Conservation (phyloP, 2,797 vertebrate species). For the Manis pentadactyla region DNA sequence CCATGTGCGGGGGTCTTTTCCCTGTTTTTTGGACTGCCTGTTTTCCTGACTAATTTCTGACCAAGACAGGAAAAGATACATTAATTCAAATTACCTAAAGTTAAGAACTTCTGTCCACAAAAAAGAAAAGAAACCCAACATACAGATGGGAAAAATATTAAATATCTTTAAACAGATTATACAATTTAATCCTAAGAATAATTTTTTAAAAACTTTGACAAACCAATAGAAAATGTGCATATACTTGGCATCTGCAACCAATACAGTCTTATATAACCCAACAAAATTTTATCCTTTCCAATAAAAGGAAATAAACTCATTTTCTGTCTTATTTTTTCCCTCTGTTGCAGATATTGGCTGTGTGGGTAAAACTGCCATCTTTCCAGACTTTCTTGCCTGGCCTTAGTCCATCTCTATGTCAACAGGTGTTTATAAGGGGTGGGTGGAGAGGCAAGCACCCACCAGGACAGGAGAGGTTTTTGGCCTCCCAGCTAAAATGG, state of each 20-base stretch:
- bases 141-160: neutral
- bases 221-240: neutral
- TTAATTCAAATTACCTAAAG: neutral
- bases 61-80: neutral
- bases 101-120: neutral
- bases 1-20: neutral
- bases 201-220: neutral
- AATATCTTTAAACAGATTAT: neutral
- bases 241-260: neutral
- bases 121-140: too few relatives aligned
- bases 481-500: too few relatives aligned
- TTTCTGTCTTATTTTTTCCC: neutral
- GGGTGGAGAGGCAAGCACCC: too few relatives aligned
- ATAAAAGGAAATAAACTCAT: neutral
- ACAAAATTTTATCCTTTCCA: neutral
- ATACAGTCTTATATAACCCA: neutral
- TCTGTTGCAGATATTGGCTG: neutral
- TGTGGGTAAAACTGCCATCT: too few relatives aligned
- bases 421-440: too few relatives aligned
- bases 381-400: too few relatives aligned
- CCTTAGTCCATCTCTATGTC: too few relatives aligned
- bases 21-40: neutral
- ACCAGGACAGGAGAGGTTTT: too few relatives aligned
- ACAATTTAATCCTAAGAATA: neutral
- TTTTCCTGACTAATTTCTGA: neutral